Base-by-base conservation (phyloP, 2,113 vertebrate species). In the Protobothrops mucrosquamatus region DNA sequence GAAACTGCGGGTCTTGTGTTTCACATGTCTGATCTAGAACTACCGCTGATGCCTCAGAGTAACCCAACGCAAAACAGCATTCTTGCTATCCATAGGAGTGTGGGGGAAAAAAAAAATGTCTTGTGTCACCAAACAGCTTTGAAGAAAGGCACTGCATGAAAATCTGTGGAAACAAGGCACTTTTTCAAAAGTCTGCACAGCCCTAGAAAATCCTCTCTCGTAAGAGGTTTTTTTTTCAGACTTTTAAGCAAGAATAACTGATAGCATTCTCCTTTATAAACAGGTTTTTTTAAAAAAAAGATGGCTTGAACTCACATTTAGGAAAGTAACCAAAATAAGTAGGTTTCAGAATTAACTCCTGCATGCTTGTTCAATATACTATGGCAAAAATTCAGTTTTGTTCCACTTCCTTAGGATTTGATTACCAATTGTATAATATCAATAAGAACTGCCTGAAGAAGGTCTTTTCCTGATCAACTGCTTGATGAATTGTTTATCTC, bases 341-440 rank as follows among this genome's bases (percentile, higher is more conserved):
- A 22, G 9, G 48, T 26, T 22, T 6, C 26, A 34, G 57, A 88
- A 88, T 39, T 9, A 69, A n/a, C 14, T 24, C 26, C 20, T 64
- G 15, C 29, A 61, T 12, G 6, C 26, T 61, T 92, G 55, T 43
- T 61, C 56, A 52, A 74, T 43, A 5, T 46, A 24, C n/a, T 24
- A 29, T 55, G 26, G 22, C 23, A 24, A 85, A 15, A 20, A n/a
- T 7, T 59, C 26, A 34, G 43, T n/a, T 55, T 56, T n/a, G 39
- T 55, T 59, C 29, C 15, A 74, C 24, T 26, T n/a, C 22, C 34
- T 87, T 48, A 64, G 56, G 56, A 92, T 87, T 46, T 87, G 61
- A 87, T 81, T 34, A 52, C 18, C 46, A 74, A 22, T 64, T n/a
- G 91, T 59, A 81, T 91, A 92, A 87, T 94, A 29, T 95, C 0